Evolutionary conservation across 2,113 vertebrate genomes (phyloP), one percentile per base, ranked within the genome.

Genomic region (Heteronetta atricapilla): DNA sequence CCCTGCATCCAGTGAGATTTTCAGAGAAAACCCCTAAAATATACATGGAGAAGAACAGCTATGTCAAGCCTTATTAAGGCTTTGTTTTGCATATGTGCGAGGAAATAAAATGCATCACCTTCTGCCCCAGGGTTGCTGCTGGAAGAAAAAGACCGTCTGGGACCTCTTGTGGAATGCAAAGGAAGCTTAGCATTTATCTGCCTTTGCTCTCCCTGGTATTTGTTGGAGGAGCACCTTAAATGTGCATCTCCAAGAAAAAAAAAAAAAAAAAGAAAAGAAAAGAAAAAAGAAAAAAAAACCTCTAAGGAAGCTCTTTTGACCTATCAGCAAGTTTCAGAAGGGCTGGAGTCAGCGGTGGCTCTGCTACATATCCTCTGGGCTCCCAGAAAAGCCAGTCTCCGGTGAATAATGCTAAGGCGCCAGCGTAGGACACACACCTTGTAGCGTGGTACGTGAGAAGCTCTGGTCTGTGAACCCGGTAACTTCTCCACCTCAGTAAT

Each of bases 161-260:
- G 94, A 97, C 94, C 91, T 95, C 93, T 95, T 86, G 90, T 97
- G 96, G 95, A 96, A 97, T 76, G 66, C 70, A 89, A 95, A 92
- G 94, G 92, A 93, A 97, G 74, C 93, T 97, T 92, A 92, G 76
- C 62, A 50, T 95, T 93, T 92, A 89, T 93, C 86, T 94, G 86
- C 53, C 52, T 83, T 74, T 93, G 62, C 50, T 90, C 67, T 73
- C 8, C 0, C 22, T 40, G 50, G 48, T 66, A 62, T 62, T 87
- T 94, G 36, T 72, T 85, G 77, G 74, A 95, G 67, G 10, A 90
- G 40, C 36, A 87, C n/a, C 55, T 82, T 34, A 84, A 92, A 88
- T 9, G 29, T 36, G 21, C 70, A 82, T 66, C 60, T 92, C 70
- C 62, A 75, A 84, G 48, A 42, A 46, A 34, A 23, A 20, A 36